phyloP scores from a whole-genome alignment of 2,797 vertebrate species.

The Enteromius unitaeniatus region DNA sequence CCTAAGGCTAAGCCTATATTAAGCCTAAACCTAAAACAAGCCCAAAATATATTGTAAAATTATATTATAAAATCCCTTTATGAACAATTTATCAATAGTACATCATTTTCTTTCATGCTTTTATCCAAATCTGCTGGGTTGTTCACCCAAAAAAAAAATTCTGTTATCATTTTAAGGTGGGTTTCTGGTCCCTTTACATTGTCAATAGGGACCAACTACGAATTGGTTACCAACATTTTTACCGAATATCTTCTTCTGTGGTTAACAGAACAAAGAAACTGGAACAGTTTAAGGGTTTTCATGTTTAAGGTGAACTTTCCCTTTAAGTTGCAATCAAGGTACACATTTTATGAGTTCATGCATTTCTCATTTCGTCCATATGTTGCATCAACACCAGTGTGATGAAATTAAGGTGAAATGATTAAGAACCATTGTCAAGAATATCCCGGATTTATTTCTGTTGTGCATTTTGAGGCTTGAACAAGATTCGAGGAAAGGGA shows the following conservation, averaged over 20 bases:
- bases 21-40: not conserved
- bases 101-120: not conserved
- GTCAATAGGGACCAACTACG: not conserved
- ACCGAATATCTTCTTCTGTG: not conserved
- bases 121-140: not conserved
- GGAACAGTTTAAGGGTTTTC: not conserved
- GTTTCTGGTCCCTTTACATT: not conserved
- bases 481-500: constrained; percentile 3
- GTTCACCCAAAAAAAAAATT: not conserved
- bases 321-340: not conserved
- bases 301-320: not conserved
- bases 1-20: not conserved
- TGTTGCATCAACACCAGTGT: not conserved
- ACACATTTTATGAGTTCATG: not conserved
- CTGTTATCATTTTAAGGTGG: not conserved
- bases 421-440: not conserved
- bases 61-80: not conserved
- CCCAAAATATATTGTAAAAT: not conserved
- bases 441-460: not conserved
- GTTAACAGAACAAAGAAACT: not conserved
- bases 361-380: not conserved
- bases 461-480: not conserved
- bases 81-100: not conserved
- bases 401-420: not conserved
- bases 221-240: not conserved